Base-by-base conservation (phyloP, 1,140 invertebrate genomes). In the Drosophila dunni region DNA sequence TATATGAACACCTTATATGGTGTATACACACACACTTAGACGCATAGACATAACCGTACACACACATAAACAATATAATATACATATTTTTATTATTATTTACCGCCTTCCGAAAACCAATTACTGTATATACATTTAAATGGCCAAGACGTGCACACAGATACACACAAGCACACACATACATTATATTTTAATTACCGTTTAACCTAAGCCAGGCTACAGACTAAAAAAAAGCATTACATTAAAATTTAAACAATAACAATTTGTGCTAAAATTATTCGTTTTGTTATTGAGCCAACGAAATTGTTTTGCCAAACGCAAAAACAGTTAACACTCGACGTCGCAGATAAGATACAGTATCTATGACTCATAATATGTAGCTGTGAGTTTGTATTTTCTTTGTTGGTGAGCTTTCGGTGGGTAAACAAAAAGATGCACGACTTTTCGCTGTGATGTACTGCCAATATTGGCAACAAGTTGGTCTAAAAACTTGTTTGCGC, bases 121-220 rank as follows among this genome's bases (percentile, higher is more conserved):
- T 62, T 56, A 79, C 67, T 73, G 75, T 85, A 88, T 46, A 85
- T 86, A 85, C 42, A 75, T 84, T 72, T 53, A 56, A 71, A 81
- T 56, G 79, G 78, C 70, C 83, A 81, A 86, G 62, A 62, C 79
- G 79, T 83, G 70, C 67, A 76, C 60, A 69, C 80, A 75, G 4
- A 69, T 45, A 74, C 20, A 69, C 20, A 71, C 50, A 63, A 44
- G 45, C 15, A 50, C 15, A 64, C 7, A 66, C 34, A 58, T 9
- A 62, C 8, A 46, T 11, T 73, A 79, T 88, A 80, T 88, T 78
- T 86, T 83, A 86, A 86, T 77, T 88, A 83, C 63, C 63, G 54
- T 63, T 66, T 89, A 88, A 89, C 69, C 83, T 88, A 89, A 88
- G 84, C 77, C 79, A 80, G 72, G 65, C 78, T 44, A 72, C 69